Percentiles rank a stretch among this genome's conserved stretches.
phyloP scores from a whole-genome alignment of 2,888 invertebrate species.

The Volucella bombylans region DNA sequence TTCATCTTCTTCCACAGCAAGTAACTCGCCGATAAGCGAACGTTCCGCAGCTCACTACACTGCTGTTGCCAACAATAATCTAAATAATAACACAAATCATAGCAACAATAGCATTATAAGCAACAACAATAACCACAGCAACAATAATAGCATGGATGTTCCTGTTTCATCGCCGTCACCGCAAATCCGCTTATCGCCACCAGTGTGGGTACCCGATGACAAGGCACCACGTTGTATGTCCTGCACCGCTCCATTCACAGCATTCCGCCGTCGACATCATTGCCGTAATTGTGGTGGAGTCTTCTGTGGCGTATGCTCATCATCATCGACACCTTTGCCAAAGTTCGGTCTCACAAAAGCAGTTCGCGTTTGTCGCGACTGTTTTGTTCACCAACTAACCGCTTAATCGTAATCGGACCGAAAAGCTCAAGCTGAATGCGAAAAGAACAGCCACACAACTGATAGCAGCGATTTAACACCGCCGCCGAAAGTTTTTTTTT shows the following conservation, averaged over 20 bases:
- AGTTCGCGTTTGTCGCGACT: conserved; percentile 92
- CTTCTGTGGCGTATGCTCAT: conserved; percentile 96
- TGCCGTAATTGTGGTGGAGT: conserved; percentile 97
- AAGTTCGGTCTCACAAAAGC: conserved; percentile 96
- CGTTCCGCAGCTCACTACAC: conserved; percentile 75
- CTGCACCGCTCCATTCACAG: conserved; percentile 95
- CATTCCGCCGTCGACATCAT: conserved; percentile 97
- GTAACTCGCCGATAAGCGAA: conserved; percentile 80
- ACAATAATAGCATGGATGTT: conserved; percentile 56
- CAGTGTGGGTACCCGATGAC: conserved; percentile 97
- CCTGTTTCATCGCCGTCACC: conserved; percentile 44
- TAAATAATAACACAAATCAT: conserved; percentile 73
- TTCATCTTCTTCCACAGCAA: conserved; percentile 79
- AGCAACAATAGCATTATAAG: conserved; percentile 61
- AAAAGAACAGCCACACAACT: conserved; percentile 63
- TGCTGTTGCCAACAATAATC: conserved; percentile 71
- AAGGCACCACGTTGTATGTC: conserved; percentile 96
- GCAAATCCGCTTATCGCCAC: conserved; percentile 84
- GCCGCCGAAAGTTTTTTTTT: conserved; percentile 47
- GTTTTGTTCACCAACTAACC: conserved; percentile 77
- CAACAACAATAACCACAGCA: conserved; percentile 49
- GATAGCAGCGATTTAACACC: conserved; percentile 39
- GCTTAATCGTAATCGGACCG: conserved; percentile 2
- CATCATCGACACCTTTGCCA: conserved; percentile 95
- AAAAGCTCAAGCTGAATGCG: neutral